phyloP scores from a whole-genome alignment of 1,140 invertebrate species.

The Chymomyza costata region DNA sequence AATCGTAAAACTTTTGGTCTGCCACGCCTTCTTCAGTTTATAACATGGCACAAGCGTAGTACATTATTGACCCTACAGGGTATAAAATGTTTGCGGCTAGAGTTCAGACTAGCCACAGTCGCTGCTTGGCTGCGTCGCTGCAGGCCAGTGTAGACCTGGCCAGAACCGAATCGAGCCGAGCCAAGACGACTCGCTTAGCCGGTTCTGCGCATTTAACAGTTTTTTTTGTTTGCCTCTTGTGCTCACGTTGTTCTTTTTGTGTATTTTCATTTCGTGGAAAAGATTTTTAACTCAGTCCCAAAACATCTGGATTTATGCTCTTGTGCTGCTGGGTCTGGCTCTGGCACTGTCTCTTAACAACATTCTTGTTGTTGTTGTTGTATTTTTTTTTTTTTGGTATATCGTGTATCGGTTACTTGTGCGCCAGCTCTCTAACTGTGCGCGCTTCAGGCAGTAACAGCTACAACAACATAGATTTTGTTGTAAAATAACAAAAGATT shows the following conservation, averaged over 20 bases:
- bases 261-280: conserved; percentile 70
- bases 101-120: no score
- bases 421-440: conserved; percentile 2
- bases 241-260: conserved; percentile 46
- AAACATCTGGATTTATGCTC: conserved; percentile 54
- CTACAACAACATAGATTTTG: conserved; percentile 55
- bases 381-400: conserved; percentile 18
- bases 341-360: conserved; percentile 20
- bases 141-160: conserved; percentile 7
- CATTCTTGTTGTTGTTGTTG: conserved; percentile 34
- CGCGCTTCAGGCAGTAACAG: conserved; percentile 30
- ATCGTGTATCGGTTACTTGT: no score
- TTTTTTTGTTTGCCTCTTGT: conserved; percentile 34
- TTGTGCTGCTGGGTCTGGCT: conserved; percentile 12
- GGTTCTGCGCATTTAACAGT: conserved; percentile 58
- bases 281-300: conserved; percentile 68
- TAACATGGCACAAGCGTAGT: no score
- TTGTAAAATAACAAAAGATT: conserved; percentile 72
- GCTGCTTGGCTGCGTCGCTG: conserved; percentile 15
- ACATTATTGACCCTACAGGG: no score
- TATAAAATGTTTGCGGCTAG: no score
- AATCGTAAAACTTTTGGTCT: no score
- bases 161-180: not conserved
- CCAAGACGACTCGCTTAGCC: conserved; percentile 58
- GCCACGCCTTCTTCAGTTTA: no score